Base-by-base conservation (phyloP, 2,888 invertebrate species). In the Hyalella azteca region DNA sequence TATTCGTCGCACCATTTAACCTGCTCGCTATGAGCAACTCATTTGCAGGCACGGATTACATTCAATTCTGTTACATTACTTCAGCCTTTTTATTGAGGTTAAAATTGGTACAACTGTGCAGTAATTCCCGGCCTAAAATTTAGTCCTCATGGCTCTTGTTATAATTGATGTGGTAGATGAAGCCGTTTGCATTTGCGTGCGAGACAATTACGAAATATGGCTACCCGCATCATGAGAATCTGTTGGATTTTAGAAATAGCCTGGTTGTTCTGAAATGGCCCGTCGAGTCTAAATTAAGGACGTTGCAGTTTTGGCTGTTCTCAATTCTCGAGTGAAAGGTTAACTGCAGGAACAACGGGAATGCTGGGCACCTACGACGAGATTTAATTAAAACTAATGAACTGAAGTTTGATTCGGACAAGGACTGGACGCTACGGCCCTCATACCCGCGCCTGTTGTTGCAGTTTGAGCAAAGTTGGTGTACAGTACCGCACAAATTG, bases 331-430 rank as follows among this genome's bases (percentile, higher is more conserved):
- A 36, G 66, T 29, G 66, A 66, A 66, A 66, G 66, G 66, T 36
- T 66, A 66, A 66, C 36, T 66, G 66, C 66, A 66, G 66, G 19
- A 36, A 66, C 66, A 66, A 66, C 66, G 66, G 36, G 66, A 66
- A 22, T 66, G 66, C 29, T 66, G 32, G 19, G 66, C 66, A 66
- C 66, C 32, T 36, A 29, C 66, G 66, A 19, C 5, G 36, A 66
- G 36, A 66, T 66, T 66, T 66, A 66, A 66, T 66, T 66, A 66
- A 66, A 66, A 66, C 66, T 66, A 66, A 66, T 66, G 66, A 66
- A 66, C 66, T 36, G 66, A 66, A 66, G 66, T 66, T 66, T 66
- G 36, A 22, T 66, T 36, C 66, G 66, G 66, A 5, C 39, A 15
- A n/a, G 36, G 66, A 66, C 66, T 4, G 66, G n/a, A n/a, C n/a